Base-by-base conservation (phyloP, 2,797 vertebrate genomes). In the Paratrypauchen microcephalus region DNA sequence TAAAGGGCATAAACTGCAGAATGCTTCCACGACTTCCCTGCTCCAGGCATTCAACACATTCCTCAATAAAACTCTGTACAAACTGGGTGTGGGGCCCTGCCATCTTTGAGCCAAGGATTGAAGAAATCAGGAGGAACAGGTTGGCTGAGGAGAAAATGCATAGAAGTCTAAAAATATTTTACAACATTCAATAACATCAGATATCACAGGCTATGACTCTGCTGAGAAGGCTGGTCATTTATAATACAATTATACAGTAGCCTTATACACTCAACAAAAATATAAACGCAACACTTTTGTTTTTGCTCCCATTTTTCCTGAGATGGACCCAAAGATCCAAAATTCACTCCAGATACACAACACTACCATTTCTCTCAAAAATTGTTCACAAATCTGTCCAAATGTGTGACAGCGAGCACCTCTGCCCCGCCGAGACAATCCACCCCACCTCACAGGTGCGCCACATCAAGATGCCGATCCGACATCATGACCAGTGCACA, bases 1-100 rank as follows among this genome's bases (percentile, higher is more conserved):
- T 97, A 66, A 99, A 99, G 48, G 97, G 97, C 96, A 98, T 96
- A 91, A 99, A 99, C 92, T 99, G 97, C 47, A 99, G 91, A 84
- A 99, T 97, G 88, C 94, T 98, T 21, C 96, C 95, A 0, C 95
- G 94, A 78, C 95, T 95, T 66, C 96, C 97, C 88, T 97, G 97
- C 76, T 99, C 97, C 81, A 96, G 89, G 69, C 96, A 99, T 66
- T 95, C 95, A 23, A 99, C 98, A 0, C 97, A 99, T 83, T 98
- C 97, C 90, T 99, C 96, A 92, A 99, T 93, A 87, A 99, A 99
- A 91, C 97, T 98, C 91, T 99, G 98, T 1, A 99, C 97, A 64
- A 99, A 99, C 91, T 99, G 98, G 2, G 97, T 99, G 89, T 99
- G 98, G 0, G 96, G 95, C 0, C 97, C 96, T 0, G 96, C 96